Conservation (phyloP, 2,113 vertebrate genomes). For the Ploceus nigricollis region DNA sequence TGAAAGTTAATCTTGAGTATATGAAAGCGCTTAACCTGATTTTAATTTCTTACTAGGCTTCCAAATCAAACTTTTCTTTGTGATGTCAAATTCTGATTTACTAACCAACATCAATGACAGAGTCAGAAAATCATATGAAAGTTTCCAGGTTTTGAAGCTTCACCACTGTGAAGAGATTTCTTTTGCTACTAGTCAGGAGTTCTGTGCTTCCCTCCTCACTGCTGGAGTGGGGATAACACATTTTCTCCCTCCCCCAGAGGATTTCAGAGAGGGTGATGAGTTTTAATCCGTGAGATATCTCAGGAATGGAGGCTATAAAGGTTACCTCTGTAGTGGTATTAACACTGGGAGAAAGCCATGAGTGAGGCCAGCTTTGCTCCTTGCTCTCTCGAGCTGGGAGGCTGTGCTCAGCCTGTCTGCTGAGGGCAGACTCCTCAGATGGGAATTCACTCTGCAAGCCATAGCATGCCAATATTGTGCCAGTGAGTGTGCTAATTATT, state of each 20-base stretch:
- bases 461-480: accelerated
- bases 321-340: not conserved
- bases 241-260: not conserved
- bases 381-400: not conserved
- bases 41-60: not conserved
- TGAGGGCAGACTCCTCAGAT: not conserved
- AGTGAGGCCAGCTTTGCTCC: not conserved
- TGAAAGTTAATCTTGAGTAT: not conserved
- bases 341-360: not conserved
- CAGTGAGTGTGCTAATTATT: not conserved
- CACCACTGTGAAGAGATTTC: not conserved
- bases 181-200: not conserved
- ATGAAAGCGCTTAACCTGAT: not conserved
- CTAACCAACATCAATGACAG: not conserved
- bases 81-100: not conserved
- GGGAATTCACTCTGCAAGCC: not conserved
- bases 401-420: not conserved
- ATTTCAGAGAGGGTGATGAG: not conserved
- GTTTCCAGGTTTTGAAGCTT: not conserved
- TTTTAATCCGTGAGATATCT: not conserved
- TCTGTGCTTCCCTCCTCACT: not conserved
- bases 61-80: not conserved
- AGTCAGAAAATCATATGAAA: not conserved
- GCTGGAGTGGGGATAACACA: not conserved
- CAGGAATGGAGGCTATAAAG: not conserved